Base-by-base conservation (phyloP, 2,113 vertebrate genomes). In the Lophius piscatorius region DNA sequence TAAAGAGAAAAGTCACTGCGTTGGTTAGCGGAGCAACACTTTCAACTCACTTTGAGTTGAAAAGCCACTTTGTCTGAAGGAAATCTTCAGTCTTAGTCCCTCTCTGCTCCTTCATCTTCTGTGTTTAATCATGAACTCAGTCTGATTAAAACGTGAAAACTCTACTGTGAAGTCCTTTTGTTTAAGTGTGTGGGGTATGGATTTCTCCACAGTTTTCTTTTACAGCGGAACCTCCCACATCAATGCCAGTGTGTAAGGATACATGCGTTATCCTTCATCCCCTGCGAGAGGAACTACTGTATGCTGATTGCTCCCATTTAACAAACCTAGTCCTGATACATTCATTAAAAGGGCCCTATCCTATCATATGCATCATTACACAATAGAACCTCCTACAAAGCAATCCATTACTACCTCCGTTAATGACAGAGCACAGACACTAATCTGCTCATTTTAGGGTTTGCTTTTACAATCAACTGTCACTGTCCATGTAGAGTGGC, bases 401-500 rank as follows among this genome's bases (percentile, higher is more conserved):
- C 22, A 14, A 42, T 67, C 34, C 22, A 34, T 82, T 71, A 79
- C 63, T 46, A 75, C 70, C 76, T 41, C 9, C 11, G 47, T 55
- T 81, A 81, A 80, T 70, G 80, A 75, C 61, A 46, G 71, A 46
- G 65, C 23, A 52, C 64, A 71, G 65, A 17, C 63, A 5, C 50
- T 60, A 50, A 70, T 59, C 57, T 63, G 56, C 76, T 70, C 14
- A 72, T 48, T 44, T 22, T 6, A 20, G 12, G 12, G 64, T 55
- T 44, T 52, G 63, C 31, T 29, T 35, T 50, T 70, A 64, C 24
- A 34, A 21, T 38, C n/a, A n/a, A n/a, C n/a, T n/a, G n/a, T n/a
- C n/a, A n/a, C n/a, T n/a, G n/a, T n/a, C n/a, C n/a, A n/a, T n/a
- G n/a, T n/a, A n/a, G n/a, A n/a, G n/a, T n/a, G n/a, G n/a, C n/a